These are phyloP conservation scores for Cygnus buccinator DNA, from an alignment of 2,113 vertebrate species.

Conservation along the genomic window DNA sequence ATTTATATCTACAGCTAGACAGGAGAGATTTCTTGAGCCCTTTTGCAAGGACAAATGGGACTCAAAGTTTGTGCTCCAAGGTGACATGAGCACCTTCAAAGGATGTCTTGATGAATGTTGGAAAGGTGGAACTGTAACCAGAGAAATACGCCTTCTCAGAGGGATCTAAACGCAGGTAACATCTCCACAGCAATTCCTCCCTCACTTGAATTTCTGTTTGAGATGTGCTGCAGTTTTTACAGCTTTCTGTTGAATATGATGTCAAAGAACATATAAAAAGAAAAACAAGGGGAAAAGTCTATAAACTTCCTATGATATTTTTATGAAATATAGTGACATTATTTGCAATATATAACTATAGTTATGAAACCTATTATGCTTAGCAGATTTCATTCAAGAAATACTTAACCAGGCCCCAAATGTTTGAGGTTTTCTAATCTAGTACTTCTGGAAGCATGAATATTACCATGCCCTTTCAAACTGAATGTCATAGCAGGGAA, in stretches of 20 bases:
- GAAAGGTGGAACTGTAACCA: neutral
- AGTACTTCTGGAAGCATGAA: neutral
- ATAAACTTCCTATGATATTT: neutral
- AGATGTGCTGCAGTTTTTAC: neutral
- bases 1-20: neutral
- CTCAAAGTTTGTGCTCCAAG: neutral
- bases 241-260: neutral
- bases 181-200: neutral
- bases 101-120: neutral
- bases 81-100: neutral
- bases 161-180: neutral
- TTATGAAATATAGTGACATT: neutral
- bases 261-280: neutral
- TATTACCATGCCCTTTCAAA: neutral
- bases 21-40: neutral
- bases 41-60: neutral
- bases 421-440: neutral
- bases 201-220: neutral
- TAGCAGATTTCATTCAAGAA: neutral
- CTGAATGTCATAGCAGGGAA: neutral
- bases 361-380: neutral
- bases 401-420: neutral
- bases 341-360: neutral
- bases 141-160: neutral
- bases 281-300: neutral